These are phyloP conservation scores for Siniperca knerii DNA, from an alignment of 2,113 vertebrate genomes.

Conservation along the genomic window DNA sequence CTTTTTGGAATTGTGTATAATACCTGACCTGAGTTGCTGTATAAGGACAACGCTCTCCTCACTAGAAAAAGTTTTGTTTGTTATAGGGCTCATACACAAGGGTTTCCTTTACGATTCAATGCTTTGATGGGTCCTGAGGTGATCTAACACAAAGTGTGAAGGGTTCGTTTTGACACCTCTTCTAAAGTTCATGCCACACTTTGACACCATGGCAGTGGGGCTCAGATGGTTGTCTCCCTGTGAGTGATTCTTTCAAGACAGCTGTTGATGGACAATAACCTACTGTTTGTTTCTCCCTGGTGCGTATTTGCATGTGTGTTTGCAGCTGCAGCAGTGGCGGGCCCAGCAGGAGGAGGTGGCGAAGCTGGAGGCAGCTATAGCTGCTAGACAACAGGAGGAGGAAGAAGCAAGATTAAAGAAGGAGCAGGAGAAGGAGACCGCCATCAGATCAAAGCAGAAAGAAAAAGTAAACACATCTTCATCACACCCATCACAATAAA, in stretches of 20 bases:
- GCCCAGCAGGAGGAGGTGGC: slow-evolving; percentile 90
- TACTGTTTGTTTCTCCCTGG: slow-evolving; percentile 12
- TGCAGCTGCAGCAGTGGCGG: slow-evolving; percentile 90
- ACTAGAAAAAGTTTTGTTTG: neutral
- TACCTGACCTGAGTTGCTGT: neutral
- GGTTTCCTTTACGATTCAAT: slow-evolving; percentile 36
- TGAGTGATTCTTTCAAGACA: slow-evolving; percentile 42
- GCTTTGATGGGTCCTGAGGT: slow-evolving; percentile 33
- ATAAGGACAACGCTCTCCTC: neutral
- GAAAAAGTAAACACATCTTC: slow-evolving; percentile 70
- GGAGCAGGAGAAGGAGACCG: slow-evolving; percentile 83
- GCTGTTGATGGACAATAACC: slow-evolving; percentile 43
- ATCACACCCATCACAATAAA: neutral
- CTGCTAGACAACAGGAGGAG: slow-evolving; percentile 85
- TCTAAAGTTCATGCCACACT: slow-evolving; percentile 36
- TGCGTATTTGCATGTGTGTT: slow-evolving; percentile 53
- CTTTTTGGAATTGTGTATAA: neutral
- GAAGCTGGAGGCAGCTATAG: slow-evolving; percentile 88
- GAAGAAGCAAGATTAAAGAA: slow-evolving; percentile 85
- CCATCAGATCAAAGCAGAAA: slow-evolving; percentile 86
- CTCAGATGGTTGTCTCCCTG: slow-evolving; percentile 40
- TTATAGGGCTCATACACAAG: neutral
- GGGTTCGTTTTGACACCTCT: slow-evolving; percentile 42
- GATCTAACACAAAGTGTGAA: slow-evolving; percentile 45
- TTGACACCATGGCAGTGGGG: slow-evolving; percentile 13